Conservation (phyloP, 2,888 invertebrate species). For the Priocnemis perturbator region DNA sequence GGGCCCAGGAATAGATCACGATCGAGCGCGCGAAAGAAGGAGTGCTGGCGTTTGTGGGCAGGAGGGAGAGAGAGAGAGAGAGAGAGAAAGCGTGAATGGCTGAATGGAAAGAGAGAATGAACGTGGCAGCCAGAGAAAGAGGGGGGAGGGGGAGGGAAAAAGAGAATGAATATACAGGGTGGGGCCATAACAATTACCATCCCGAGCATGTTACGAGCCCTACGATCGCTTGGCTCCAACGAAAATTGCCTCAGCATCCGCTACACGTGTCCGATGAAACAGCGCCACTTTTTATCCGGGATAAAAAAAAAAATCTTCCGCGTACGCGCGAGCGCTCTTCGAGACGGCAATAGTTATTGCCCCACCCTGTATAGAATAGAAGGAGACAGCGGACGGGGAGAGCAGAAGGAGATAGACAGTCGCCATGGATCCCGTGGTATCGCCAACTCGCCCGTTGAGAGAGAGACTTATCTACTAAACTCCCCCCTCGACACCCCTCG, state of each 20-base stretch:
- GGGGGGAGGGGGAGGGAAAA: constrained; percentile 9
- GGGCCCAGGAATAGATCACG: constrained; percentile 50
- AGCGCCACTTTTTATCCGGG: too few relatives aligned
- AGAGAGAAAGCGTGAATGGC: too few relatives aligned
- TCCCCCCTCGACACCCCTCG: constrained; percentile 22
- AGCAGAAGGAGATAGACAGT: constrained; percentile 40
- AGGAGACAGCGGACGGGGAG: constrained; percentile 24
- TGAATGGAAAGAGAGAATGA: constrained; percentile 9
- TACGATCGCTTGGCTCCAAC: too few relatives aligned
- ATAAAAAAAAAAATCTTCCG: too few relatives aligned
- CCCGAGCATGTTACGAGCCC: too few relatives aligned
- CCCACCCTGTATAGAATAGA: constrained; percentile 30
- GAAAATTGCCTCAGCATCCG: too few relatives aligned
- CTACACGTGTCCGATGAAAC: too few relatives aligned
- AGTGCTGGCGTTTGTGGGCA: too few relatives aligned
- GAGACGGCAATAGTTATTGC: too few relatives aligned
- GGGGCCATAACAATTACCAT: too few relatives aligned
- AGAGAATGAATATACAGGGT: background rate
- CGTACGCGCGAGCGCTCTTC: too few relatives aligned
- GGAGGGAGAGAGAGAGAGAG: constrained; percentile 3
- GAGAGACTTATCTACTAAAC: constrained; percentile 50
- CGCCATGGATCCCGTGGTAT: constrained; percentile 44
- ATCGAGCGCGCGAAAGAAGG: constrained; percentile 36
- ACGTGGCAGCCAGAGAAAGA: background rate
- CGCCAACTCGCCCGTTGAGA: constrained; percentile 42